Evolutionary conservation across 2,113 vertebrate species (phyloP).

Genomic region (Tricholaema leucomelas): DNA sequence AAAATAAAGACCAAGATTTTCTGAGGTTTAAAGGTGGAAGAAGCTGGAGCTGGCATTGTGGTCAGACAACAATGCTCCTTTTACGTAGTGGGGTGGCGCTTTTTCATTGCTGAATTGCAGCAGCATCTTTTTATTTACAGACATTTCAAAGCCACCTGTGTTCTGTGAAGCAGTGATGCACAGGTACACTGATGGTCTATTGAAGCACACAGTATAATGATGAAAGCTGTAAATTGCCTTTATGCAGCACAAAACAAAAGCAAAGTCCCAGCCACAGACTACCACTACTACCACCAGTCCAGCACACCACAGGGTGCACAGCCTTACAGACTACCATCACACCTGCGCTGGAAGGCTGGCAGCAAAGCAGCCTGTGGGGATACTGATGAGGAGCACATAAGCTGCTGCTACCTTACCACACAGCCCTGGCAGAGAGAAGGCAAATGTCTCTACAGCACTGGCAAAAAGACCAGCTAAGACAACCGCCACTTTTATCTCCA

Average conservation of each 20-base stretch:
- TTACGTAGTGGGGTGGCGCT: not conserved
- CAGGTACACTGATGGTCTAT: not conserved
- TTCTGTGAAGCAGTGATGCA: not conserved
- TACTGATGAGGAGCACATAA: not conserved
- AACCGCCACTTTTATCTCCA: not conserved
- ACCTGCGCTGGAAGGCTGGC: not conserved
- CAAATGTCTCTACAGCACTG: not conserved
- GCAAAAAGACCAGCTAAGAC: not conserved
- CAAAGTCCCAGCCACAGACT: not conserved
- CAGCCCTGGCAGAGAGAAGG: not conserved
- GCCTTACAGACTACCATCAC: not conserved
- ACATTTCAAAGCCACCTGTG: not conserved
- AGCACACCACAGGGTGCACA: accelerated
- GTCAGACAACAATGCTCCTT: not conserved
- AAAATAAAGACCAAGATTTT: not conserved
- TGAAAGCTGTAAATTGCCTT: not conserved
- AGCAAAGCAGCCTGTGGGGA: not conserved
- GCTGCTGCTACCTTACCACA: not conserved
- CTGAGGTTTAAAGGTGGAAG: not conserved
- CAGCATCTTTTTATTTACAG: not conserved
- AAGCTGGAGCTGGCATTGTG: not conserved
- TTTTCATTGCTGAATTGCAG: not conserved
- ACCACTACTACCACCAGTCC: not conserved
- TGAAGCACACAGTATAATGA: not conserved
- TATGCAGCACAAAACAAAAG: not conserved